Evolutionary conservation across 1,140 invertebrate genomes (phyloP).

Genomic region (Cherax quadricarinatus): DNA sequence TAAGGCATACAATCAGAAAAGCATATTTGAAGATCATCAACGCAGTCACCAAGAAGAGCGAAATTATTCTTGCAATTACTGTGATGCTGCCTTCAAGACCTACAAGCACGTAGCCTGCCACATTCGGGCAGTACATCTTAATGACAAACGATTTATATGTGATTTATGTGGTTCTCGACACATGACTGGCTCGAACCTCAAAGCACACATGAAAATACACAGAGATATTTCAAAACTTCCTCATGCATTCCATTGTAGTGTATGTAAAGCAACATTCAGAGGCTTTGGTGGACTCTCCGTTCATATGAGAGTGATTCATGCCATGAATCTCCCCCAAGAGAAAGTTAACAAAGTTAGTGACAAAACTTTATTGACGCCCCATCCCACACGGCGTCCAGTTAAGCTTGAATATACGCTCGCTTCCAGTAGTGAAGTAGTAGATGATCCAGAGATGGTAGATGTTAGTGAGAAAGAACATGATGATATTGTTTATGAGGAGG

Average conservation of each 20-base stretch:
- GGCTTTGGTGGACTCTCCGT: conserved; percentile 18
- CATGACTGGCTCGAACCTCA: conserved; percentile 53
- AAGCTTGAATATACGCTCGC: neutral
- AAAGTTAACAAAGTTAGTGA: neutral
- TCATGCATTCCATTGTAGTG: conserved; percentile 4
- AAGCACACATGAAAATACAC: conserved; percentile 40
- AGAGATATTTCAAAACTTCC: neutral
- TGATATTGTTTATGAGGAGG: neutral
- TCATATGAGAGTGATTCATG: conserved; percentile 40
- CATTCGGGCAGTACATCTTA: conserved; percentile 48
- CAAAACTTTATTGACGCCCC: neutral
- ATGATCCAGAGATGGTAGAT: neutral
- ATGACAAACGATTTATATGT: conserved; percentile 57
- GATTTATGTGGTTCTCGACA: conserved; percentile 44
- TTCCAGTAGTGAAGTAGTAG: conserved; percentile 4
- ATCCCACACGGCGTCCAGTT: conserved; percentile 27
- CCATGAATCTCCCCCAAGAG: neutral
- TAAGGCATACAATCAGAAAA: conserved; percentile 42
- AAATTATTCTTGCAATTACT: conserved; percentile 50
- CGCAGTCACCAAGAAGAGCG: conserved; percentile 22
- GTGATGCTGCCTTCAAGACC: conserved; percentile 50
- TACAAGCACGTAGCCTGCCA: conserved; percentile 62
- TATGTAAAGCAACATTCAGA: conserved; percentile 28
- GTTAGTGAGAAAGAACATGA: neutral
- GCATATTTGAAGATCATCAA: conserved; percentile 41